Base-by-base conservation (phyloP, 2,797 vertebrate genomes). In the Microcaecilia unicolor region DNA sequence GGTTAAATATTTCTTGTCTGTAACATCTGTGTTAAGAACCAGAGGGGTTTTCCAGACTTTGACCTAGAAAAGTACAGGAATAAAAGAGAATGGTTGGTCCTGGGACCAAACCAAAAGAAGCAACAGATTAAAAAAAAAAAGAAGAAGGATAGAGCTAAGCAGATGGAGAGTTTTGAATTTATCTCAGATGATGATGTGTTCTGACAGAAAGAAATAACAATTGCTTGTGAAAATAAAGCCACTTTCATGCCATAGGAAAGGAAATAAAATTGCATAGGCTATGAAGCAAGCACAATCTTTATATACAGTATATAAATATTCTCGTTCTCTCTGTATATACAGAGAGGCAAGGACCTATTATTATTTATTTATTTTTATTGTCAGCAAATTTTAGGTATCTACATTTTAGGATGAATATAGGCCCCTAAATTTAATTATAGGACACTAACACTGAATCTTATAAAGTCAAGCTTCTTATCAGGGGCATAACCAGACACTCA, bases 161-260 rank as follows among this genome's bases (percentile, higher is more conserved):
- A 41, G 44, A 41, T 44, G 38, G 32, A 20, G 47, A 58, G 34
- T 46, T 67, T 39, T 57, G 36, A 70, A 64, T 76, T 68, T 75
- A 48, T 41, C 59, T 48, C 53, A 52, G 72, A 83, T 70, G 79
- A 48, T 82, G 55, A 83, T 82, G 54, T 61, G 65, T 74, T 80
- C 72, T 88, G 85, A 87, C 82, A 88, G 78, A 51, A 64, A 56
- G 67, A 77, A 81, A 67, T 62, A 74, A 69, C 74, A 81, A 70
- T 61, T 61, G 42, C 72, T 57, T 3, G 4, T 67, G 46, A 42
- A 31, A 37, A 38, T 44, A 33, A 36, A 49, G 39, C 54, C 52
- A 10, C 17, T 1, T 22, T 31, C 44, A 44, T 61, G 61, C 68
- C 63, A 67, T 52, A 60, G 58, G 55, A 48, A 34, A 69, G 65